Percentiles rank a stretch among this genome's conserved stretches.
Conservation (phyloP, 2,113 vertebrate species). For the Macheiramphus alcinus region DNA sequence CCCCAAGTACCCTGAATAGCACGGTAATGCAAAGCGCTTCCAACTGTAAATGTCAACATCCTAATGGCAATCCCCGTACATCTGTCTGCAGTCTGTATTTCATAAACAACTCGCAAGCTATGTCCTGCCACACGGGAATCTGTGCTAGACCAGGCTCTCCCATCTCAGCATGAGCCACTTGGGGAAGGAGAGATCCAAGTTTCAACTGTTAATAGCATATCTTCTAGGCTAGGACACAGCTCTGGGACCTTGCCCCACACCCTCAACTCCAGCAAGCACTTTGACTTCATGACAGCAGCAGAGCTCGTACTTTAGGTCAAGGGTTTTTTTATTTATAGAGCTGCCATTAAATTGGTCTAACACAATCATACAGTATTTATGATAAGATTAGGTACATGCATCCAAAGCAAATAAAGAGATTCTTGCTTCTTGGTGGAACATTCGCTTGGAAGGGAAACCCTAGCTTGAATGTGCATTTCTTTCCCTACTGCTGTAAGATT, state of each 20-base stretch:
- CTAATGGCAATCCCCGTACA: neutral
- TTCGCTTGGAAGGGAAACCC: neutral
- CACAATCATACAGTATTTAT: conserved; percentile 10
- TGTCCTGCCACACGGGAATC: neutral
- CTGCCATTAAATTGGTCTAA: conserved; percentile 20
- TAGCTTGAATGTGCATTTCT: neutral
- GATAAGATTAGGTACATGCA: neutral
- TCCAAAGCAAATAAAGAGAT: neutral
- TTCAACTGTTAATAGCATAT: neutral
- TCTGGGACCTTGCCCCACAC: neutral
- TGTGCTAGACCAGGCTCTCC: neutral
- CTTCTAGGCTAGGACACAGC: neutral
- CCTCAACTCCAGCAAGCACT: neutral
- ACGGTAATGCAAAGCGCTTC: neutral
- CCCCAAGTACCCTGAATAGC: neutral
- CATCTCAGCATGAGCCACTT: neutral
- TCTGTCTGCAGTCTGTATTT: neutral
- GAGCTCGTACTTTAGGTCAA: neutral
- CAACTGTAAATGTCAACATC: conserved; percentile 29
- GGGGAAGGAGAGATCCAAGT: neutral
- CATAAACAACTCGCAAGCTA: neutral
- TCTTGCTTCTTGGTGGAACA: neutral
- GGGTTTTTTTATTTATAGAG: neutral
- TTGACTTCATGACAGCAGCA: neutral
- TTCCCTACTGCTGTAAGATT: neutral